phyloP scores from a whole-genome alignment of 2,888 invertebrate genomes.

The Archaeoteleia sp. region DNA sequence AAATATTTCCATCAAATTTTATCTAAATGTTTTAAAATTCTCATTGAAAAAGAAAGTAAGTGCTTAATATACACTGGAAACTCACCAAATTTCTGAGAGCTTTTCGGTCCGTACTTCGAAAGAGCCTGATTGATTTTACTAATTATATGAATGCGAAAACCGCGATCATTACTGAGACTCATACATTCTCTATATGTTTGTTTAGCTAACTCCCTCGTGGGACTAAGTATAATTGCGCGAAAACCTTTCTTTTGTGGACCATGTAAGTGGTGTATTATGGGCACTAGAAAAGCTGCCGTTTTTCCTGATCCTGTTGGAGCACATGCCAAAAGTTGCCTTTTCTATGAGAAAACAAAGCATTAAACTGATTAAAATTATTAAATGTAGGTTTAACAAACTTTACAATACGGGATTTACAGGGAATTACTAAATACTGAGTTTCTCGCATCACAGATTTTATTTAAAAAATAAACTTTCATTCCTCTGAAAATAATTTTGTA shows the following conservation, averaged over 20 bases:
- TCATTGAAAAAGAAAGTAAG: no score
- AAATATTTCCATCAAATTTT: conserved; percentile 6
- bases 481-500: conserved; percentile 16
- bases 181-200: conserved; percentile 91
- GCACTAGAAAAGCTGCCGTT: conserved; percentile 95
- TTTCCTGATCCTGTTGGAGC: conserved; percentile 99
- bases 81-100: conserved; percentile 86
- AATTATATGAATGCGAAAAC: conserved; percentile 85
- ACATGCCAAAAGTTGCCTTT: conserved; percentile 91
- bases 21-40: no score
- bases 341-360: conserved; percentile 72
- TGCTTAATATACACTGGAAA: no score
- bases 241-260: conserved; percentile 85
- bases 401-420: conserved; percentile 6
- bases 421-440: conserved; percentile 6
- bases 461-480: conserved; percentile 2
- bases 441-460: conserved; percentile 1
- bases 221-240: conserved; percentile 91
- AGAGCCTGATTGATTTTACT: conserved; percentile 85
- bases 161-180: conserved; percentile 84
- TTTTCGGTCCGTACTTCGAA: conserved; percentile 83
- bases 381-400: conserved; percentile 3
- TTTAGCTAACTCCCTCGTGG: conserved; percentile 94
- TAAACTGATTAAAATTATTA: no score
- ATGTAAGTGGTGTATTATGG: conserved; percentile 86